Evolutionary conservation across 1,140 invertebrate genomes (phyloP), one percentile per base, ranked within the genome.

Genomic region (Aricia agestis): DNA sequence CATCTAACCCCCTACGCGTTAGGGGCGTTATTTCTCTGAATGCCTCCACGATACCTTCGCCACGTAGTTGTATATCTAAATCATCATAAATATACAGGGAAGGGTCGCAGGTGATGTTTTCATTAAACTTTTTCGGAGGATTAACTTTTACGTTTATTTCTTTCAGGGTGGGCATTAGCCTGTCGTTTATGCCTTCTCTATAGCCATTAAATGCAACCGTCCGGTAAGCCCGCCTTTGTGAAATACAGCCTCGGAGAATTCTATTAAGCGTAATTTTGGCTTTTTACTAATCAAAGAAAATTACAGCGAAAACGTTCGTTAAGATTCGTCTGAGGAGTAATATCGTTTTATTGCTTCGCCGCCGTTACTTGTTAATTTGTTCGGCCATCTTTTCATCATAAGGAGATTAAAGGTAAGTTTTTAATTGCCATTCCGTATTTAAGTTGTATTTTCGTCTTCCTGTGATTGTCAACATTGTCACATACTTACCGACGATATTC

Each of bases 91-190:
- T 79, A 84, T 79, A 75, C 57, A 67, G 66, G 63, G 73, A 76
- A 61, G 59, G 80, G 79, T 73, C 78, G 75, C 86, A 89, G 86
- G 86, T 89, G 85, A 89, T 89, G 81, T 83, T 86, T 86, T 86
- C 85, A 84, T 86, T 88, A 83, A 85, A 83, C 82, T 81, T 85
- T 82, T 84, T 84, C 77, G 76, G 76, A 32, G 72, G 79, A 82
- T 80, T 82, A 83, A 83, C 78, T 82, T 83, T 73, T 70, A 77
- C 72, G 70, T 66, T 77, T 75, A 52, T 74, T 71, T 75, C 66
- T 72, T 67, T 71, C 68, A 36, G 31, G 52, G 59, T 32, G 32
- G 45, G 65, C 17, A 71, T 65, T 61, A 41, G 41, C 9, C 66
- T 42, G 59, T 63, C 59, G 18, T 18, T 63, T 63, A 19, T 63